Conservation (phyloP, 2,888 invertebrate genomes). For the Synergus umbraculus region DNA sequence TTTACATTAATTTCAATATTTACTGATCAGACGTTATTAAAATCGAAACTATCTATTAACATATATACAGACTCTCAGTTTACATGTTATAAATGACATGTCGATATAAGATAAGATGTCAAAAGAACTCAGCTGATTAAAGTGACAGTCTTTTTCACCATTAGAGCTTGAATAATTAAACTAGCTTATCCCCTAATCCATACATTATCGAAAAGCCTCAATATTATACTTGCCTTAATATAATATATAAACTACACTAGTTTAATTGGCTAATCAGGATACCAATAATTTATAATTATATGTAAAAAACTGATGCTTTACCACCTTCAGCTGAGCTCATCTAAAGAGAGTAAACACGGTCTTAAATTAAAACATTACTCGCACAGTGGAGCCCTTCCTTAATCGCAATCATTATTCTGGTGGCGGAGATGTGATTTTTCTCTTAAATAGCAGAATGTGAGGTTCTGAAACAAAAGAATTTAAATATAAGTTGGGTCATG, state of each 20-base stretch:
- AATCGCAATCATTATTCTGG: constrained; percentile 13
- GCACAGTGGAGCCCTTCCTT: constrained; percentile 8
- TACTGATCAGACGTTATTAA: constrained; percentile 13
- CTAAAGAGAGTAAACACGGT: constrained; percentile 13
- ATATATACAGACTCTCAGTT: constrained; percentile 40
- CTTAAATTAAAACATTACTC: constrained; percentile 24
- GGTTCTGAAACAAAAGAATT: constrained; percentile 84
- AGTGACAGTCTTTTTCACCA: neutral
- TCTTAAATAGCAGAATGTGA: constrained; percentile 91
- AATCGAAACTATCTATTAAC: constrained; percentile 38
- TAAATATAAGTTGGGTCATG: neutral
- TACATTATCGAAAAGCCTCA: neutral
- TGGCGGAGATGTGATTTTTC: constrained; percentile 81
- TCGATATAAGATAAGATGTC: constrained; percentile 28
- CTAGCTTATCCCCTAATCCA: neutral
- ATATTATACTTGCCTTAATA: neutral
- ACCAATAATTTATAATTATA: neutral
- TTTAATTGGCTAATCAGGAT: neutral
- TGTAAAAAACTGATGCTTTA: constrained; percentile 8
- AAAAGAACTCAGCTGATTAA: constrained; percentile 28
- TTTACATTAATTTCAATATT: constrained; percentile 36
- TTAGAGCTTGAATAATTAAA: neutral
- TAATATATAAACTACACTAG: neutral
- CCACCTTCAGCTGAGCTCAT: constrained; percentile 31
- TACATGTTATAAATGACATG: constrained; percentile 27